Evolutionary conservation across 2,888 invertebrate genomes (phyloP).

Genomic region (Sisyra terminalis): DNA sequence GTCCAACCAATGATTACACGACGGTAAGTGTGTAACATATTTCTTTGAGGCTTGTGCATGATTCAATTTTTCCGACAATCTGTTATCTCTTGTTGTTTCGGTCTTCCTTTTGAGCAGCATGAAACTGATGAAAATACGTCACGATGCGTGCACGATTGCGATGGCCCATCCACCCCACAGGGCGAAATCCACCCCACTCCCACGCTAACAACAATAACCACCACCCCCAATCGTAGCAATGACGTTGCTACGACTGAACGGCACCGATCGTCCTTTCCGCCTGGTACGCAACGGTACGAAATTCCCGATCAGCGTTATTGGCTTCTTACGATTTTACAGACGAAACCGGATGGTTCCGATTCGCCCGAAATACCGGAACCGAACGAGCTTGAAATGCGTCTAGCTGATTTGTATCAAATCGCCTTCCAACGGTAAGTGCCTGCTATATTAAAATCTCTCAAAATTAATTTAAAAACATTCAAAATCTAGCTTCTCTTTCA

Average conservation of each 20-base stretch:
- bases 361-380: constrained; percentile 22
- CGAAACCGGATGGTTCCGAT: constrained; percentile 33
- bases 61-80: not conserved
- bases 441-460: too few relatives aligned
- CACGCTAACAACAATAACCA: constrained; percentile 20
- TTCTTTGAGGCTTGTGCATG: too few relatives aligned
- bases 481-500: too few relatives aligned
- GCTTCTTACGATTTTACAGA: constrained; percentile 59
- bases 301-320: constrained; percentile 56
- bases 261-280: not conserved
- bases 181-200: constrained; percentile 34
- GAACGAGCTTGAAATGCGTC: constrained; percentile 48
- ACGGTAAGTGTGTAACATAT: too few relatives aligned
- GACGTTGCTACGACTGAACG: constrained; percentile 12
- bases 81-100: constrained; percentile 14
- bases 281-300: constrained; percentile 5
- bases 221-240: constrained; percentile 11
- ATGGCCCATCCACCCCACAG: constrained; percentile 23
- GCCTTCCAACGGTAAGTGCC: constrained; percentile 57
- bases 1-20: constrained; percentile 21
- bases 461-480: too few relatives aligned
- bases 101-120: constrained; percentile 18
- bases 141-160: constrained; percentile 36
- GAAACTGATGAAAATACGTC: constrained; percentile 22
- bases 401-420: constrained; percentile 61